Conservation (phyloP, 2,797 vertebrate species). For the Miichthys miiuy region DNA sequence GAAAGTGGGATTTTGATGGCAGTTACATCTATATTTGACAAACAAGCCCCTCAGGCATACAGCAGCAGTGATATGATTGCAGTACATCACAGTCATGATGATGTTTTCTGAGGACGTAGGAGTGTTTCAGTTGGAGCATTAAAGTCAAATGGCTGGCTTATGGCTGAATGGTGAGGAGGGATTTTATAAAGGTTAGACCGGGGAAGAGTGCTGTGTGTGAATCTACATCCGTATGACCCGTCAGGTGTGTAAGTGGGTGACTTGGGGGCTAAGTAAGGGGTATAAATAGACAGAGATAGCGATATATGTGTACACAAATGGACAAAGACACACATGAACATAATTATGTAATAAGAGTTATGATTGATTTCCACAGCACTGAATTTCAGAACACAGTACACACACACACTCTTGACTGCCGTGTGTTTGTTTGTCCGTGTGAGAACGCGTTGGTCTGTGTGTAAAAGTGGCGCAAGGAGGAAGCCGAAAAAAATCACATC, state of each 20-base stretch:
- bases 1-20: constrained; percentile 57
- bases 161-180: constrained; percentile 6
- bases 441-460: constrained; percentile 11
- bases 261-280: background rate
- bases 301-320: background rate
- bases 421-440: constrained; percentile 33
- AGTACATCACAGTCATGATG: constrained; percentile 42
- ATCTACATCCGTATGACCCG: constrained; percentile 25
- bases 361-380: constrained; percentile 53
- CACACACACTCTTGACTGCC: background rate
- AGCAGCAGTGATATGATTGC: constrained; percentile 38
- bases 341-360: constrained; percentile 56
- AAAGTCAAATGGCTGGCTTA: constrained; percentile 34
- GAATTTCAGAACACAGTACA: constrained; percentile 26
- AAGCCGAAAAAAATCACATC: constrained; percentile 74
- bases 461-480: constrained; percentile 23
- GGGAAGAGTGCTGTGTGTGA: constrained; percentile 6
- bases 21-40: constrained; percentile 69
- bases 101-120: constrained; percentile 41
- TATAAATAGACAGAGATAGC: background rate
- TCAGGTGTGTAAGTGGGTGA: constrained; percentile 16
- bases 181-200: constrained; percentile 14
- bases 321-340: constrained; percentile 15
- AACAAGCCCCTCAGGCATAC: constrained; percentile 58
- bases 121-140: constrained; percentile 38